Evolutionary conservation across 2,113 vertebrate genomes (phyloP), one percentile per base, ranked within the genome.

Genomic region (Labeo catla): DNA sequence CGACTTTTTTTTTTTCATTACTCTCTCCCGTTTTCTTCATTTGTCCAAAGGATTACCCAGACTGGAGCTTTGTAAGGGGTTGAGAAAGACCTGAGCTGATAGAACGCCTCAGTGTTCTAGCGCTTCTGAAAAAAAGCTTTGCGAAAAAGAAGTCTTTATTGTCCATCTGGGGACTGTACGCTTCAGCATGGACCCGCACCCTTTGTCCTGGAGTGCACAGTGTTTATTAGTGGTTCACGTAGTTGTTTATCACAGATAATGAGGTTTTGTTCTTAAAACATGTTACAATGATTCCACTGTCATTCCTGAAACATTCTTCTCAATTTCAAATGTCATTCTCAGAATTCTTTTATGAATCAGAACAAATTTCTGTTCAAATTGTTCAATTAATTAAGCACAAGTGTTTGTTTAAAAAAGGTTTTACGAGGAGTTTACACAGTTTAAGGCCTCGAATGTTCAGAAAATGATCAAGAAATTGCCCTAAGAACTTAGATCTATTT

Each of bases 1-100:
- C 84, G 85, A 87, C 88, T 93, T 93, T 91, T 88, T 47, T 45
- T 85, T 83, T 87, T 89, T 93, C 93, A 91, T 91, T 92, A 89
- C 92, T 89, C 36, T 43, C 73, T 50, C 45, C 68, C 73, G 74
- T 77, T 63, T 82, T 84, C 74, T 80, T 70, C 70, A 81, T 78
- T 77, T 83, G 84, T 86, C 85, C 86, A 49, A 76, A 88, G 82
- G 87, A 90, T 89, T 87, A 87, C 83, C 76, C 54, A 79, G 49
- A 84, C 47, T 34, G 47, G 28, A 72, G 81, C 86, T 89, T 68
- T 84, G 81, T 61, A 52, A 59, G 54, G 54, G 8, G 8, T 80
- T 15, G 73, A 83, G 78, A 39, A 68, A 87, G 86, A 89, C 78
- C 45, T 54, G 79, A 54, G 68, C 21, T 61, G 72, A 88, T 78